Evolutionary conservation across 2,797 vertebrate species (phyloP), one percentile per base, ranked within the genome.

Genomic region (Triplophysa bombifrons): DNA sequence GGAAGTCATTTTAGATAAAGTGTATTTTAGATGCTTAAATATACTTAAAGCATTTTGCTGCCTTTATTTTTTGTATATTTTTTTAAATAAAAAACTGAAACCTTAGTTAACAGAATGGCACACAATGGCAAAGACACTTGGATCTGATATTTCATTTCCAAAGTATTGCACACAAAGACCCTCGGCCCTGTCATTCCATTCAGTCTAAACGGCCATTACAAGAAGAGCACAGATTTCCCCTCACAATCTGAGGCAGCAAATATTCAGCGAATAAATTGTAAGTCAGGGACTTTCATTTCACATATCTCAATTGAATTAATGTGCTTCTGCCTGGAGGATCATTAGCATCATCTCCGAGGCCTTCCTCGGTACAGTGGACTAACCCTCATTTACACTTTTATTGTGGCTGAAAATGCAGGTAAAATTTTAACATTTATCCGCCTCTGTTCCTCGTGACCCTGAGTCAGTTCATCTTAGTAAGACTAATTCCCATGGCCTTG

Each of bases 361-460:
- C 78, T 82, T 83, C 34, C 60, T 63, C 71, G 56, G 56, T 74
- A 79, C 79, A 85, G 38, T 81, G 75, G 74, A 76, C 72, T 74
- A 74, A 46, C 60, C 82, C 74, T 85, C 78, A 85, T 85, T 85
- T 83, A 81, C 84, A 65, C 68, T 72, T 17, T 72, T 50, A 72
- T 72, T 72, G 69, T 66, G 69, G 64, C 58, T 63, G 61, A 63
- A 79, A 69, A 78, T 68, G 66, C 79, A 50, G 71, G 72, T 78
- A 58, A 74, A 64, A 85, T 64, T 73, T 27, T 60, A n/a, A 69
- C 75, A 76, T 83, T 83, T 80, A 78, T 81, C 81, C 10, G 13
- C 27, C 16, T 76, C 72, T 76, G 41, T 72, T 72, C 44, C 53
- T 63, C 8, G 30, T 66, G 75, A 81, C 81, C 78, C 69, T 69